These are phyloP conservation scores for Pelmatolapia mariae DNA, from an alignment of 2,113 vertebrate species.

Conservation along the genomic window DNA sequence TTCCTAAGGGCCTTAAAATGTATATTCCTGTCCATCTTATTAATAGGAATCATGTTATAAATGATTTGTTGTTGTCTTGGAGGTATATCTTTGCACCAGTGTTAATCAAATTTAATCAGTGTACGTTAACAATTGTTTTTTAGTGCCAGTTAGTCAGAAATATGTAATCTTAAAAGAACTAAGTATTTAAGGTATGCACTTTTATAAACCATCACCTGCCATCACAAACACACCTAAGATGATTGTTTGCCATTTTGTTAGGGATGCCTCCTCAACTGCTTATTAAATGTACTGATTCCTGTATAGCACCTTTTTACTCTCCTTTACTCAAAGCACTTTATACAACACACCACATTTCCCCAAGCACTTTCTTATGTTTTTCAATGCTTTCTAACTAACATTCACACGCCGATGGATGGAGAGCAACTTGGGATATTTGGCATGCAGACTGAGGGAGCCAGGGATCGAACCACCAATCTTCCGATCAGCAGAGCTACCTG, in stretches of 20 bases:
- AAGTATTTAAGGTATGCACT: not conserved
- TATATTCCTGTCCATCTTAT: not conserved
- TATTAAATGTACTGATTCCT: not conserved
- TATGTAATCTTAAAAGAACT: not conserved
- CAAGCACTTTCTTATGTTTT: not conserved
- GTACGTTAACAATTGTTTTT: not conserved
- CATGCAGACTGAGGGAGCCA: not conserved
- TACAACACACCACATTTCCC: not conserved
- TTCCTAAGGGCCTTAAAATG: not conserved
- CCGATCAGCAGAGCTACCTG: not conserved
- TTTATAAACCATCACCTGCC: not conserved
- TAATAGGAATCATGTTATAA: not conserved
- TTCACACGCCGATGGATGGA: not conserved
- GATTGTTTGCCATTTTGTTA: not conserved
- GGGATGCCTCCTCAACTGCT: not conserved
- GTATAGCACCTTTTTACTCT: not conserved
- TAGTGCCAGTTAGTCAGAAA: not conserved
- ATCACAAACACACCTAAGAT: not conserved
- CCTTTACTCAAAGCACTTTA: not conserved
- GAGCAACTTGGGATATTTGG: not conserved
- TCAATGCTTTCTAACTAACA: not conserved
- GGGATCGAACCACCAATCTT: not conserved
- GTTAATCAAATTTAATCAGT: not conserved
- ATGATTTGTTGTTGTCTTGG: not conserved
- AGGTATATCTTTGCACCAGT: not conserved